These are phyloP conservation scores for Dusona sp. DNA, from an alignment of 2,888 invertebrate species.

Conservation along the genomic window DNA sequence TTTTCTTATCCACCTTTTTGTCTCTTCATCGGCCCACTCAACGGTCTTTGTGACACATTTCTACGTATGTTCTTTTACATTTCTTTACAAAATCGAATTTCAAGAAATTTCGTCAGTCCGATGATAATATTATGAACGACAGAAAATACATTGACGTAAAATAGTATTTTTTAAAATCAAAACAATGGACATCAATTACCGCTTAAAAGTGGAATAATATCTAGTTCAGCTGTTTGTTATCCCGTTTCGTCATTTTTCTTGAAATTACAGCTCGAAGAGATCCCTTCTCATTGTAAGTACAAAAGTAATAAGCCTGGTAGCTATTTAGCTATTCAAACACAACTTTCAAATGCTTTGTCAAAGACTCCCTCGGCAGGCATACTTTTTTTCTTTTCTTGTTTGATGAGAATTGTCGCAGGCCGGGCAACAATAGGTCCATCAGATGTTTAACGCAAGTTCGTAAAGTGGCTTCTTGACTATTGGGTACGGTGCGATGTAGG, in stretches of 20 bases:
- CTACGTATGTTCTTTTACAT: too few species aligned
- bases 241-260: neutral
- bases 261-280: neutral
- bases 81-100: neutral
- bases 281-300: neutral
- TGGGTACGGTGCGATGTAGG: neutral
- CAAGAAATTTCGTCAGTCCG: too few species aligned
- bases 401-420: slow-evolving; percentile 46
- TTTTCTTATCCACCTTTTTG: neutral
- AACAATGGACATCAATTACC: neutral
- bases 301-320: neutral
- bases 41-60: neutral
- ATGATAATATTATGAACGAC: too few species aligned
- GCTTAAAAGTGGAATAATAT: neutral
- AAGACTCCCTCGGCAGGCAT: neutral
- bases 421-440: slow-evolving; percentile 36
- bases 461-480: slow-evolving; percentile 2
- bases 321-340: neutral
- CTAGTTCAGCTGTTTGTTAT: neutral
- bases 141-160: too few species aligned
- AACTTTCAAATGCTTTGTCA: slow-evolving; percentile 21
- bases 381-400: neutral
- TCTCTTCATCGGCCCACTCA: neutral
- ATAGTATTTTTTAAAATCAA: too few species aligned
- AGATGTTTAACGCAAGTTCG: neutral